phyloP scores from a whole-genome alignment of 2,888 invertebrate genomes.

The Plebejus melissa region DNA sequence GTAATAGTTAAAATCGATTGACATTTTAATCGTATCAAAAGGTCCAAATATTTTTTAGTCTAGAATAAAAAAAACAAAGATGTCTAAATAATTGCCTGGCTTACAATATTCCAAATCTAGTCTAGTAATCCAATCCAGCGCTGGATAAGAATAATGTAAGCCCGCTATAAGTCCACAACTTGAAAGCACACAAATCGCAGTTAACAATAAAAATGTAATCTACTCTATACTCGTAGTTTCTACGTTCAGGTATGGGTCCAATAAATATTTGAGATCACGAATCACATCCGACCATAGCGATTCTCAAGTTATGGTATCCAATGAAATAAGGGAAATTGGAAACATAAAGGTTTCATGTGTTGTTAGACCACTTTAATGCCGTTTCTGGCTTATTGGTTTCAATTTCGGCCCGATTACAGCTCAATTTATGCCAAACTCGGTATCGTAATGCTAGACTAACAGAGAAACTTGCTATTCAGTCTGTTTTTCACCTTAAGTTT shows the following conservation, averaged over 20 bases:
- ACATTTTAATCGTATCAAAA: neutral
- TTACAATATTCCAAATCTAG: too few species aligned
- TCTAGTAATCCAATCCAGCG: too few species aligned
- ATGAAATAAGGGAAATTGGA: conserved; percentile 19
- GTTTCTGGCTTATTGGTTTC: conserved; percentile 10
- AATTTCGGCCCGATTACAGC: conserved; percentile 8
- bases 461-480: neutral
- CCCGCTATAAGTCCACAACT: neutral
- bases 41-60: neutral
- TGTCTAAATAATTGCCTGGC: too few species aligned
- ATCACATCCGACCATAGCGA: conserved; percentile 18
- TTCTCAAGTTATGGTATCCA: conserved; percentile 17
- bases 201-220: neutral
- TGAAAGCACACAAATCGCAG: neutral
- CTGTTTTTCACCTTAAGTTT: neutral
- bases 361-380: conserved; percentile 17
- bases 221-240: neutral
- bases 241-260: conserved; percentile 1
- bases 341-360: conserved; percentile 20
- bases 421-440: conserved; percentile 11
- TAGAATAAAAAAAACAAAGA: neutral
- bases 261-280: conserved; percentile 24
- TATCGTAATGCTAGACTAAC: neutral
- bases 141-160: too few species aligned
- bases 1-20: neutral